Base-by-base conservation (phyloP, 2,113 vertebrate genomes). In the Microcebus murinus region DNA sequence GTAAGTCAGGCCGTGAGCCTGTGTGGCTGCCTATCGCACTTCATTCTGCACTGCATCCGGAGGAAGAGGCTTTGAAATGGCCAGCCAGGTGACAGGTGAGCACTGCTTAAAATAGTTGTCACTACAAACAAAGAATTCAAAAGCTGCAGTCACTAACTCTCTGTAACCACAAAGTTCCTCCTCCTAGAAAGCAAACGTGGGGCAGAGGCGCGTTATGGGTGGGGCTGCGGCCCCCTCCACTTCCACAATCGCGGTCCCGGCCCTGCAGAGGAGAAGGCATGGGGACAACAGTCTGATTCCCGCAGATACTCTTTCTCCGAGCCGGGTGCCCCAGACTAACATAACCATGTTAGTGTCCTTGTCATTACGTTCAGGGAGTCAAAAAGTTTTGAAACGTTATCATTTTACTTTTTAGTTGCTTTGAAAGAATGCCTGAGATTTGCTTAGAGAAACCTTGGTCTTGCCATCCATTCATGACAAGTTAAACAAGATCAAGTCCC, bases 201-300 rank as follows among this genome's bases (percentile, higher is more conserved):
- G 17, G 42, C 36, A 68, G 65, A 23, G 74, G 36, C 67, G 9
- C 17, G 9, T 9, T 17, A 11, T 0, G 11, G 6, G 1, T 0
- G 17, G 63, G 11, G 34, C 57, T 0, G 6, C 1, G 42, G 13
- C 50, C 27, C 13, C 39, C n/a, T 4, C 63, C 29, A 6, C 25
- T 45, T 6, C 3, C 27, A 14, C 2, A 2, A 0, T 9, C 45
- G 1, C 0, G 4, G 0, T 11, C 71, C 65, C 36, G 1, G 39
- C 1, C 0, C 36, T 4, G 25, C 2, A 0, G 9, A 1, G 29
- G 68, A 6, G 29, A 48, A 23, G 0, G 13, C 2, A 0, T 0
- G 0, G 0, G 4, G 12, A 57, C n/a, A 4, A 29, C 63, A 7
- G 34, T 67, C 48, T 50, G 11, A 2, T 1, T 13, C 73, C 70